Percentiles rank a stretch among this genome's conserved stretches.
Conservation (phyloP, 2,797 vertebrate genomes). For the Geotria australis region DNA sequence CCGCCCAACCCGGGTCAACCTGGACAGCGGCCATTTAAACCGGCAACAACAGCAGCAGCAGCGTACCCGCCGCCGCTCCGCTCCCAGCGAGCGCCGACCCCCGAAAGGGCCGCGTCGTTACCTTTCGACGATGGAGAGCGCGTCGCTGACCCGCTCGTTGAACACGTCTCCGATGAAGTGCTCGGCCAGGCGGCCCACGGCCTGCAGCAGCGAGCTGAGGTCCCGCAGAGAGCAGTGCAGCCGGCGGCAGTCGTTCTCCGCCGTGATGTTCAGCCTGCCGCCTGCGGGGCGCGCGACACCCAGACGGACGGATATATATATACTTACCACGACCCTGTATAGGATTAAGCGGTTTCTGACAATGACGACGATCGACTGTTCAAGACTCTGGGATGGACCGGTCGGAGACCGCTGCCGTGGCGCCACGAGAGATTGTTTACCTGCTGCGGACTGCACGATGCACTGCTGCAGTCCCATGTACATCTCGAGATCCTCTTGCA, state of each 20-base stretch:
- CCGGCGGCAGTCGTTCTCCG: constrained; percentile 67
- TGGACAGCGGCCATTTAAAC: too few species aligned
- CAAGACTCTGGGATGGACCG: too few species aligned
- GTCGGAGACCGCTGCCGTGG: too few species aligned
- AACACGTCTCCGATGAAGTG: constrained; percentile 77
- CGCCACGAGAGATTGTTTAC: constrained; percentile 7
- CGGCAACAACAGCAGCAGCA: too few species aligned
- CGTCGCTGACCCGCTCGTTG: constrained; percentile 46
- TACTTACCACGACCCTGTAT: too few species aligned
- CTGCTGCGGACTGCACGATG: constrained; percentile 41
- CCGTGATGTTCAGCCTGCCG: constrained; percentile 61
- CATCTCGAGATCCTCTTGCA: constrained; percentile 78
- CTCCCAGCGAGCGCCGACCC: too few species aligned
- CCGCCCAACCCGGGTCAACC: too few species aligned
- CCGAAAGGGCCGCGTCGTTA: constrained; percentile 9
- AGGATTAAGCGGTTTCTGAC: too few species aligned
- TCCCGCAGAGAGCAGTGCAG: constrained; percentile 78
- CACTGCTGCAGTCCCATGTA: constrained; percentile 87
- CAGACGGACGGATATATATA: not conserved
- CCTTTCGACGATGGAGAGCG: constrained; percentile 74
- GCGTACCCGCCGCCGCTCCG: too few species aligned
- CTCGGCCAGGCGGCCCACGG: constrained; percentile 57
- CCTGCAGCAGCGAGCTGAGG: constrained; percentile 74
- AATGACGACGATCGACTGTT: too few species aligned
- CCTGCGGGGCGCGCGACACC: constrained; percentile 11